phyloP scores from a whole-genome alignment of 2,797 vertebrate species.

The Sebastes umbrosus region DNA sequence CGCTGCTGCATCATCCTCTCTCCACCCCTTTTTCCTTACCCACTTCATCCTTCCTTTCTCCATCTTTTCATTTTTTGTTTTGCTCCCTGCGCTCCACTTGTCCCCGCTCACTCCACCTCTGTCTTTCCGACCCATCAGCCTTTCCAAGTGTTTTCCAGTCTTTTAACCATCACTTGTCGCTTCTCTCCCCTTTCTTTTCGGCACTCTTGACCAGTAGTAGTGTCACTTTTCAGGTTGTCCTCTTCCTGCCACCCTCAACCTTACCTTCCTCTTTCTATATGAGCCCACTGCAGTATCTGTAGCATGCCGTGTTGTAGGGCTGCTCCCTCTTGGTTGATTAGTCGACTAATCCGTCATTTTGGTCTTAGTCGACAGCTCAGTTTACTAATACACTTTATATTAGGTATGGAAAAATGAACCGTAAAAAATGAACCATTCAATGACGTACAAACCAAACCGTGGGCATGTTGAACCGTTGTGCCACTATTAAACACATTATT shows the following conservation, averaged over 20 bases:
- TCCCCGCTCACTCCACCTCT: background rate
- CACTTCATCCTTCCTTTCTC: constrained; percentile 18
- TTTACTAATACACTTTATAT: background rate
- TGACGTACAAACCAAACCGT: too few relatives aligned
- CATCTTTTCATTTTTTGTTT: constrained; percentile 18
- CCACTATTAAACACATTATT: background rate
- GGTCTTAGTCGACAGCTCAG: background rate
- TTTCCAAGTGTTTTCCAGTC: constrained; percentile 3
- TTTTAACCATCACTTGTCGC: constrained; percentile 16
- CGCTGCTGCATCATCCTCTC: constrained; percentile 39
- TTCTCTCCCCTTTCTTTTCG: background rate
- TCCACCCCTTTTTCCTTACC: background rate
- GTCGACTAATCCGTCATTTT: background rate
- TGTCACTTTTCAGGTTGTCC: background rate
- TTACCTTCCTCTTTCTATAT: background rate
- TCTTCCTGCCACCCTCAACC: background rate
- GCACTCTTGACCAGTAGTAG: background rate
- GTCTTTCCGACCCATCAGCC: background rate
- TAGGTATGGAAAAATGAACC: too few relatives aligned
- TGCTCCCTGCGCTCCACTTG: background rate
- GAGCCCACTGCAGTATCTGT: background rate
- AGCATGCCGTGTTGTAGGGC: background rate
- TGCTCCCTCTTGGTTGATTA: background rate
- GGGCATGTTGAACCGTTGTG: background rate
- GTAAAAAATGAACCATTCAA: too few relatives aligned